Evolutionary conservation across 2,113 vertebrate species (phyloP), one percentile per base, ranked within the genome.

Genomic region (Galbula dea): DNA sequence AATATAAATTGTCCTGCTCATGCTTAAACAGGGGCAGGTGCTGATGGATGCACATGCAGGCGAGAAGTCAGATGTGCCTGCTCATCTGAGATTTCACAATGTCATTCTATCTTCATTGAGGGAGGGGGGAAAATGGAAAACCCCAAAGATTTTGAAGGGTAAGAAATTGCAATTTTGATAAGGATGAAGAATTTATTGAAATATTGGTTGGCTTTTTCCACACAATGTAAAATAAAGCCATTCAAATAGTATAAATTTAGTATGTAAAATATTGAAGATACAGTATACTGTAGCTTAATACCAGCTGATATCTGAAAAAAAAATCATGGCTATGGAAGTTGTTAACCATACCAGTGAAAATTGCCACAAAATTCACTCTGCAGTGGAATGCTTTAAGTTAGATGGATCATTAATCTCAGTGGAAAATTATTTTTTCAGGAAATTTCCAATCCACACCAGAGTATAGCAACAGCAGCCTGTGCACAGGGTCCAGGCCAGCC

Each of bases 401-500:
- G 43, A 74, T 24, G 66, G 67, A 45, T 51, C 39, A 6, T 84
- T 73, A 68, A 16, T 77, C 72, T 71, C 58, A 66, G 20, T 12
- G 48, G 54, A 87, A 92, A 73, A 37, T 12, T 7, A 3, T n/a
- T 76, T 87, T 65, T 59, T 51, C 34, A 55, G 46, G 46, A 52
- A 69, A 39, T 59, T 59, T 85, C 59, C 86, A 65, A 29, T 36
- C 52, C 34, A 24, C 6, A 8, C 17, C 4, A 18, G 24, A 85
- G 5, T 17, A 21, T 2, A 16, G 32, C 15, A 51, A 58, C 52
- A 59, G 3, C 21, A 80, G n/a, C 10, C 36, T 15, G 8, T 41
- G 68, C 36, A 26, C 1, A 1, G 36, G 48, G 59, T 46, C 34
- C 39, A 0, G 0, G n/a, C 17, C 80, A 76, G 75, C 34, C 65